phyloP scores from a whole-genome alignment of 2,797 vertebrate species.

The Gobio occitaniae region DNA sequence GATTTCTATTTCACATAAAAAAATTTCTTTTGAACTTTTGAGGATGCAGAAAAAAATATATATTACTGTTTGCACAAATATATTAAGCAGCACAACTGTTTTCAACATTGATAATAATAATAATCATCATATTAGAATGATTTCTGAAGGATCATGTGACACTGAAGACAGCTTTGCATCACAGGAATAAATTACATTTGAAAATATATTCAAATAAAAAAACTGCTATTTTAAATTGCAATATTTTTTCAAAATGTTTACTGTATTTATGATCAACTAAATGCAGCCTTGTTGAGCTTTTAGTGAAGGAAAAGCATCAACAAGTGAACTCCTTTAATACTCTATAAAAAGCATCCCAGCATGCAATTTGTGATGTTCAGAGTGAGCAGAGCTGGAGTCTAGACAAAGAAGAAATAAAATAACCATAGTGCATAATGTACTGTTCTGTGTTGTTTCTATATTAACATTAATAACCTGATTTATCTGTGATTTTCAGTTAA shows the following conservation, averaged over 20 bases:
- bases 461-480: neutral
- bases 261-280: neutral
- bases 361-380: neutral
- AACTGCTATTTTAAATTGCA: neutral
- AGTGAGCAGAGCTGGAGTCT: neutral
- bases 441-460: neutral
- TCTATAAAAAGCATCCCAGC: neutral
- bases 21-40: too few relatives aligned
- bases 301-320: neutral
- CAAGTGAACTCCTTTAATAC: neutral
- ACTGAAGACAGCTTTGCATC: neutral
- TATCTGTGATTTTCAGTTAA: conserved; percentile 74
- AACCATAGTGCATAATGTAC: neutral
- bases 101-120: neutral
- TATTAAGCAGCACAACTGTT: neutral
- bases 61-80: neutral
- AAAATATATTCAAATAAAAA: neutral
- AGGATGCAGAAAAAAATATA: too few relatives aligned
- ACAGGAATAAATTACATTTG: neutral
- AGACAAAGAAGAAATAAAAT: neutral
- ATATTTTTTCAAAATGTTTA: neutral
- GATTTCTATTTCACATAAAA: too few relatives aligned
- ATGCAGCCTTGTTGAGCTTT: neutral
- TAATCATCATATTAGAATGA: neutral
- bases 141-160: too few relatives aligned